Base-by-base conservation (phyloP, 2,113 vertebrate genomes). In the Gavia stellata region DNA sequence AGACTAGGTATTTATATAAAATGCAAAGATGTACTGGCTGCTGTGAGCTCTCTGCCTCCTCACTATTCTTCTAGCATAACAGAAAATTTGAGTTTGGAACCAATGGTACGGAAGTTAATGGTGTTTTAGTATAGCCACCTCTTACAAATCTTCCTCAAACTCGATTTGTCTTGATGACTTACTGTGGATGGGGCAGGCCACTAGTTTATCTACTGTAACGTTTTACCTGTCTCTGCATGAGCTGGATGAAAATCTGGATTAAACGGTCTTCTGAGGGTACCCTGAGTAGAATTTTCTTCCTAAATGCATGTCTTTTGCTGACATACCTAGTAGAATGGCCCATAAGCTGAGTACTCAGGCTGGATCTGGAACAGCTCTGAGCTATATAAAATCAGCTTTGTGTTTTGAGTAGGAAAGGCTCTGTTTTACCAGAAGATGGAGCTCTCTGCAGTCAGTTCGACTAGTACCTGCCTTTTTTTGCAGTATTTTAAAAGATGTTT, bases 401-500 rank as follows among this genome's bases (percentile, higher is more conserved):
- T 49, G 40, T 49, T 82, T 47, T 45, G n/a, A 40, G 33, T 44
- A 17, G 62, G 28, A 25, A 85, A 70, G 8, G 28, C 63, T 70
- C 24, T 53, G 14, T 67, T 94, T 49, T 31, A 25, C 92, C 92
- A 78, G 88, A 49, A 96, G 94, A 50, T 96, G 94, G 82, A 96
- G 75, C 85, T 77, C 80, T 89, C 79, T 58, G 53, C 78, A 8
- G 19, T 50, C 89, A 29, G 18, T 56, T 78, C 50, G 44, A 45
- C 28, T 29, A 21, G 44, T 38, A n/a, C 58, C 2, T 82, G 21
- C 16, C 20, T 75, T 49, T 25, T n/a, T 58, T 15, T 50, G 3
- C 26, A 14, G 28, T 45, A 21, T 73, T 84, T 81, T 53, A 33
- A 62, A 65, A 28, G 34, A 8, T 38, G 24, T 18, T 77, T 85